Base-by-base conservation (phyloP, 2,113 vertebrate species). In the Pygoscelis adeliae region DNA sequence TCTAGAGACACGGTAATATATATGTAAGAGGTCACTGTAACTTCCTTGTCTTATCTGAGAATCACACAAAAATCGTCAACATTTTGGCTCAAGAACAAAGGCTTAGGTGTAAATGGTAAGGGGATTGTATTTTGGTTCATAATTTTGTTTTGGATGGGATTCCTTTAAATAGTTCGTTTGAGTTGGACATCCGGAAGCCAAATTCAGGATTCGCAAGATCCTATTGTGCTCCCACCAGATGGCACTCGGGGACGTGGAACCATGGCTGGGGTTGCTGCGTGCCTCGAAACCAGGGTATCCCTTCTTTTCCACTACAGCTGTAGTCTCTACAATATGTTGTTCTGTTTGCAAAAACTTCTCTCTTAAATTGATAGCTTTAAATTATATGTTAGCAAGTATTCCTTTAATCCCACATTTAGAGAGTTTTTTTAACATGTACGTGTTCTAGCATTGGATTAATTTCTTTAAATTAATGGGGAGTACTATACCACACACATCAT, bases 371-470 rank as follows among this genome's bases (percentile, higher is more conserved):
- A 34, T 49, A 49, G 27, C 38, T 94, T 65, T 58, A 30, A 36
- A 32, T 38, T 15, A 2, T 8, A 19, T n/a, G 9, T 25, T 50
- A 71, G 11, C 50, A 17, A 63, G 20, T 36, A 15, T 46, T 69
- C 38, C 22, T 87, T 66, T 55, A 46, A 59, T 42, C 7, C 26
- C 25, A 18, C 25, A 15, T 55, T 53, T 38, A 53, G 55, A 36
- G 27, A 49, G 2, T 20, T 12, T 70, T 47, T 73, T 63, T 6
- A 53, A n/a, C 9, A 5, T 27, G 29, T 42, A 10, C 0, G 0
- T 76, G 13, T 77, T 46, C 47, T 66, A 23, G 3, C n/a, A 20
- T 27, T 26, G 36, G 40, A 7, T 59, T n/a, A 14, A 38, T 30
- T 70, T 66, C 26, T 42, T 50, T 50, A 70, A 40, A 49, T 59